phyloP scores from a whole-genome alignment of 2,888 invertebrate species.

The Nycteola revayana region DNA sequence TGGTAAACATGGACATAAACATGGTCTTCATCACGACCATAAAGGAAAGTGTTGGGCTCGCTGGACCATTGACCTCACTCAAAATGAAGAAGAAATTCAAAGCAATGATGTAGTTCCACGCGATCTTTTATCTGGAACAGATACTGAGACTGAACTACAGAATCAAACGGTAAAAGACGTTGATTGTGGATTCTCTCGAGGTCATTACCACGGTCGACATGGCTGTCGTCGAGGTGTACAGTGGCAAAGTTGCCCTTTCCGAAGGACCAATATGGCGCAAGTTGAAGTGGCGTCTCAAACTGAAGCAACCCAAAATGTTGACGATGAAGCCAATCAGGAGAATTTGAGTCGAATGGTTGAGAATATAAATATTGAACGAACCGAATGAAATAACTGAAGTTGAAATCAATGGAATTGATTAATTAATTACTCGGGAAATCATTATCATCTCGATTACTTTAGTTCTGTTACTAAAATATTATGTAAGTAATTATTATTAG shows the following conservation, averaged over 20 bases:
- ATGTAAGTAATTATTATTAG: slow-evolving; percentile 16
- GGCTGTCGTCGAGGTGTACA: slow-evolving; percentile 1
- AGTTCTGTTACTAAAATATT: slow-evolving; percentile 8
- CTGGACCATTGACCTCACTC: slow-evolving; percentile 23
- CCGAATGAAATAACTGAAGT: slow-evolving; percentile 14
- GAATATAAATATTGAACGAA: slow-evolving; percentile 26
- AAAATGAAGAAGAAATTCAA: slow-evolving; percentile 14
- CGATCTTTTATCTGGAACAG: slow-evolving; percentile 19
- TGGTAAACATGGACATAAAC: slow-evolving; percentile 11
- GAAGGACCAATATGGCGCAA: slow-evolving; percentile 2
- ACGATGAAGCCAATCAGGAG: slow-evolving; percentile 20
- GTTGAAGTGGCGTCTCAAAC: slow-evolving; percentile 21
- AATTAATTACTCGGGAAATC: slow-evolving; percentile 4
- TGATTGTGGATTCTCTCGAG: slow-evolving; percentile 13
- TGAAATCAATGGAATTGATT: slow-evolving; percentile 7
- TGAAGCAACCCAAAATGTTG: slow-evolving; percentile 8
- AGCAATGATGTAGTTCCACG: slow-evolving; percentile 9
- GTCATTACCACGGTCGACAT: slow-evolving; percentile 15
- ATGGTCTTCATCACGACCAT: slow-evolving; percentile 20
- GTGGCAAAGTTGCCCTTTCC: slow-evolving; percentile 8
- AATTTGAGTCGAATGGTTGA: slow-evolving; percentile 34
- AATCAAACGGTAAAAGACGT: neutral
- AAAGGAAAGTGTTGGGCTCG: slow-evolving; percentile 25
- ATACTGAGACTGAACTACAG: neutral
- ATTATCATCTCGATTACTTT: slow-evolving; percentile 6